Evolutionary conservation across 2,797 vertebrate genomes (phyloP).

Genomic region (Parauchenoglanis punctatus): DNA sequence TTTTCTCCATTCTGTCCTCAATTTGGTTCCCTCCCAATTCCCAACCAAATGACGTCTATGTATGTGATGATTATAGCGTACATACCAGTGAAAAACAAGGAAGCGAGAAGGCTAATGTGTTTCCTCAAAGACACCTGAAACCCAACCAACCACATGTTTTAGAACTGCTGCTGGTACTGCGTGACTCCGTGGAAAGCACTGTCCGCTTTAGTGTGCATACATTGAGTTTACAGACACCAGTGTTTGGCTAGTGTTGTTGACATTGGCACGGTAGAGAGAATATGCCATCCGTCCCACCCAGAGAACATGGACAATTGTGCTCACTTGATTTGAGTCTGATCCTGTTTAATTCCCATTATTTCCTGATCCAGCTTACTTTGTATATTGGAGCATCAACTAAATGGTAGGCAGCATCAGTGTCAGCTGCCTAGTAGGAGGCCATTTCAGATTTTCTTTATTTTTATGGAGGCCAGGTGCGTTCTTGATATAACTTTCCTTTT

Average conservation of each 20-base stretch:
- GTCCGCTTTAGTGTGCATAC: neutral
- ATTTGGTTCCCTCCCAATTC: neutral
- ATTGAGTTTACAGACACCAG: neutral
- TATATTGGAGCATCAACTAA: neutral
- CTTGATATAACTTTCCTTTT: neutral
- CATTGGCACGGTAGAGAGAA: neutral
- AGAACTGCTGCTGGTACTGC: neutral
- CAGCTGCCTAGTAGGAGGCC: neutral
- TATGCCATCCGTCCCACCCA: neutral
- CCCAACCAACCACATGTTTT: neutral
- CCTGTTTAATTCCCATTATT: neutral
- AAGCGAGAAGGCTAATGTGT: neutral
- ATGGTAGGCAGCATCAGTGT: no score
- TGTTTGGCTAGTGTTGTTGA: neutral
- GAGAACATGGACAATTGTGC: neutral
- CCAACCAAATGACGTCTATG: neutral
- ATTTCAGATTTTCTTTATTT: neutral
- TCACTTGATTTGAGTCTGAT: neutral
- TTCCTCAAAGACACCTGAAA: neutral
- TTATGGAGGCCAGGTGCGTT: neutral
- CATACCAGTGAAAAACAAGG: no score
- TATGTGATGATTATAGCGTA: neutral
- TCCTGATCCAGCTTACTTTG: neutral
- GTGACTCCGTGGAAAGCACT: neutral
- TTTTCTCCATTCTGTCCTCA: neutral